These are phyloP conservation scores for Kuschelorhynchus macadamiae DNA, from an alignment of 2,888 invertebrate genomes.

Conservation along the genomic window DNA sequence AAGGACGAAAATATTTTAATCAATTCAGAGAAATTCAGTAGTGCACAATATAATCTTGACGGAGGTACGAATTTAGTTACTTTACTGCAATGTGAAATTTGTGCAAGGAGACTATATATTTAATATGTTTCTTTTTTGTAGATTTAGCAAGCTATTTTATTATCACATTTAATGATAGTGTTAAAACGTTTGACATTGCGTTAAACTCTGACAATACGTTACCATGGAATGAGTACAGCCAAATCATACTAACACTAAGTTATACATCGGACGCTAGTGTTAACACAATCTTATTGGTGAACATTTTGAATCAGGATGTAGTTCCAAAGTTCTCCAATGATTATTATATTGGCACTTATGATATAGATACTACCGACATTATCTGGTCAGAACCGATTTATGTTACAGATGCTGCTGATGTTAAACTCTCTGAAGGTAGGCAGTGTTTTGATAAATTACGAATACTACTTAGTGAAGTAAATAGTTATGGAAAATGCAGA, in stretches of 20 bases:
- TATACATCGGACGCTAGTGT: slow-evolving; percentile 29
- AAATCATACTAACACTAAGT: slow-evolving; percentile 15
- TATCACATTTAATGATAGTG: slow-evolving; percentile 14
- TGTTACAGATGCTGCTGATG: slow-evolving; percentile 18
- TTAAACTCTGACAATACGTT: neutral
- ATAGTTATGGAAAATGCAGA: no score
- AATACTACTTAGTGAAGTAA: no score
- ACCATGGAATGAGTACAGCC: slow-evolving; percentile 9
- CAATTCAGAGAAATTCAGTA: slow-evolving; percentile 13
- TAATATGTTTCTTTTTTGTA: neutral
- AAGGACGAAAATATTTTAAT: slow-evolving; percentile 18
- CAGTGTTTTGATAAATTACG: no score
- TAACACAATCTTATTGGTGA: slow-evolving; percentile 23
- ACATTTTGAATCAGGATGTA: slow-evolving; percentile 15
- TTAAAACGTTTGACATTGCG: slow-evolving; percentile 9
- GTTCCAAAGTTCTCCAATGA: slow-evolving; percentile 48
- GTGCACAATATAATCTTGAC: slow-evolving; percentile 16
- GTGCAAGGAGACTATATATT: no score
- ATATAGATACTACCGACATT: slow-evolving; percentile 36
- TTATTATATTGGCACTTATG: slow-evolving; percentile 52
- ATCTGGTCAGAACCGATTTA: slow-evolving; percentile 31
- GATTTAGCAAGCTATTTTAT: slow-evolving; percentile 36
- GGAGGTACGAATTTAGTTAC: slow-evolving; percentile 30
- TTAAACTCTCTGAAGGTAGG: slow-evolving; percentile 51
- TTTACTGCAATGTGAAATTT: neutral